Base-by-base conservation (phyloP, 2,797 vertebrate genomes). In the Australoheros facetus region DNA sequence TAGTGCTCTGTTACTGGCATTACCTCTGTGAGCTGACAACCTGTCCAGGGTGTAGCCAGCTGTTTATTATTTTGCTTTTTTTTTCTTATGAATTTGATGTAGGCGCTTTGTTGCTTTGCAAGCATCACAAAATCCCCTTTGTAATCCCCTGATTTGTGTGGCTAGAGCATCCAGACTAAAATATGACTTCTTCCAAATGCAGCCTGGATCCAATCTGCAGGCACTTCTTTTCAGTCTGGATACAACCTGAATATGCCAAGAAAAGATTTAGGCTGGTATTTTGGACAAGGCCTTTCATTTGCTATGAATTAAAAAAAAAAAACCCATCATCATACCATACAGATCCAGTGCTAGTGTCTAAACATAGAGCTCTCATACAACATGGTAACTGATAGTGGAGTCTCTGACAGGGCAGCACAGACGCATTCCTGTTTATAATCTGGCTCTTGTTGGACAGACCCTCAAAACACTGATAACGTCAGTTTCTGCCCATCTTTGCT, bases 351-450 rank as follows among this genome's bases (percentile, higher is more conserved):
- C 45, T 32, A 37, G 32, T 58, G 28, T 77, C 75, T 84, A 76
- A 79, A 83, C 79, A 64, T 78, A 81, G 51, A 80, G 75, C 85
- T 89, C 37, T 71, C 59, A 83, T 81, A 79, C 39, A 23, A 64
- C 80, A 79, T 83, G 72, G 54, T 19, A 55, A 64, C 80, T 85
- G 86, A 92, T 92, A 89, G 84, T 39, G 73, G 57, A 34, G 83
- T 82, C 83, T 89, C 83, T 88, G 57, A 90, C 84, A 71, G 58
- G 78, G 64, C 70, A 79, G 85, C 89, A 56, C 9, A 83, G 80
- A 90, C 88, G 80, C 93, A 94, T 94, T 95, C 93, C 89, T 91
- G 74, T 57, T 79, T 59, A 73, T 81, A 88, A 83, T 94, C 94
- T 93, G 89, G 79, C 86, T 92, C 88, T 87, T 80, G 89, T 94